Evolutionary conservation across 2,888 invertebrate genomes (phyloP).

Genomic region (Tenodera sinensis): DNA sequence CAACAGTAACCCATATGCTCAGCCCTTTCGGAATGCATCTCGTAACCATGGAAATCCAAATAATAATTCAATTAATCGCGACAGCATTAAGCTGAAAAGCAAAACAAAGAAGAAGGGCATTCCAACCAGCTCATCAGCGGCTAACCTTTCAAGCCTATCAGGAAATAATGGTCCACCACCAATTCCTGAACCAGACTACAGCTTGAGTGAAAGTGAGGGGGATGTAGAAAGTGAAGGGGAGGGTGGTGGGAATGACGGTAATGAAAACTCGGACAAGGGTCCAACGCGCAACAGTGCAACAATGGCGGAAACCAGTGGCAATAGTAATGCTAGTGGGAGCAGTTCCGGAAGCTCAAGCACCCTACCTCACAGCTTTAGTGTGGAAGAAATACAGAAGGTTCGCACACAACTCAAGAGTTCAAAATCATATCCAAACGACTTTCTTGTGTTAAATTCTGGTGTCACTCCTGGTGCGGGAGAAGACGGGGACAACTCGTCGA

Average conservation of each 20-base stretch:
- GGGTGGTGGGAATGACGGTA: constrained; percentile 38
- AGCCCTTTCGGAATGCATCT: constrained; percentile 50
- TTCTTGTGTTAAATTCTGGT: constrained; percentile 43
- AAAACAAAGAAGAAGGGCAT: constrained; percentile 46
- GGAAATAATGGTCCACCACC: constrained; percentile 52
- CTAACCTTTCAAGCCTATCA: constrained; percentile 31
- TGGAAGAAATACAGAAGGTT: constrained; percentile 85
- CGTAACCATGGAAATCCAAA: constrained; percentile 42
- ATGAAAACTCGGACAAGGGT: constrained; percentile 34
- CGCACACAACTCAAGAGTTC: constrained; percentile 80
- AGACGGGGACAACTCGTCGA: constrained; percentile 85
- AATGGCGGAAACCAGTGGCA: constrained; percentile 63
- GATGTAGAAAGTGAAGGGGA: constrained; percentile 55
- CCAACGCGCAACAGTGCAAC: constrained; percentile 51
- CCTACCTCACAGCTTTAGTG: constrained; percentile 80
- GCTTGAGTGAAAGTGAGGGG: constrained; percentile 80
- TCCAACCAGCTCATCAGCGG: constrained; percentile 24
- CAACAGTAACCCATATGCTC: constrained; percentile 54
- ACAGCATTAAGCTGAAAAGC: constrained; percentile 30
- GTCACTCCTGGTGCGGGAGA: constrained; percentile 47
- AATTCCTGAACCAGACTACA: constrained; percentile 91
- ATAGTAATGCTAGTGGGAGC: constrained; percentile 55
- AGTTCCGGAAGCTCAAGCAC: constrained; percentile 67
- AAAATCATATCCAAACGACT: constrained; percentile 82
- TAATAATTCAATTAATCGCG: constrained; percentile 3